Percentiles rank a stretch among this genome's conserved stretches.
Evolutionary conservation across 64 coral and sea anemone species (phyloP).

Genomic region (Pocillopora verrucosa): DNA sequence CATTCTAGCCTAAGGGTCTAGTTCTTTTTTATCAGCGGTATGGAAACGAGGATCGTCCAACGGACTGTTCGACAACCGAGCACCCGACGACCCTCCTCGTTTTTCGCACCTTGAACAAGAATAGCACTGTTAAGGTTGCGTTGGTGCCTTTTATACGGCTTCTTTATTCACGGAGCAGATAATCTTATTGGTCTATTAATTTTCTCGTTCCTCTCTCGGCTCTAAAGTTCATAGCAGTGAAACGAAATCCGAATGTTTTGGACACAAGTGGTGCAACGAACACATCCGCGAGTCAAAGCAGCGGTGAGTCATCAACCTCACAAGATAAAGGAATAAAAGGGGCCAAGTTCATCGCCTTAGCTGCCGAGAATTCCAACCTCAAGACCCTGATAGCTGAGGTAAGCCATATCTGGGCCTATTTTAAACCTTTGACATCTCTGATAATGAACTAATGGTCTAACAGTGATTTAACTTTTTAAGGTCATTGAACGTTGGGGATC

Average conservation of each 20-base stretch:
- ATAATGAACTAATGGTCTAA: no score
- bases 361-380: constrained; percentile 72
- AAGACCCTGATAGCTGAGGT: constrained; percentile 63
- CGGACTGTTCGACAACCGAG: no score
- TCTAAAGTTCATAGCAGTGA: constrained; percentile 63
- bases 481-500: no score
- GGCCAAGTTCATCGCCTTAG: constrained; percentile 62
- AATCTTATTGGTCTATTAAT: background rate
- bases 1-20: no score
- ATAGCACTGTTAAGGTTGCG: no score
- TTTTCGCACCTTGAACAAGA: no score
- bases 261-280: constrained; percentile 56
- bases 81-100: no score
- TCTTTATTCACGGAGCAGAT: background rate
- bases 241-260: constrained; percentile 50
- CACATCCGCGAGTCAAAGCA: constrained; percentile 41
- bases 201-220: background rate
- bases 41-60: no score
- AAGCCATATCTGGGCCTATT: background rate
- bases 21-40: no score
- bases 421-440: no score
- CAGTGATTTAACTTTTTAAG: no score
- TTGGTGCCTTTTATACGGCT: background rate
- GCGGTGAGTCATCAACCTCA: constrained; percentile 54
- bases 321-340: constrained; percentile 54